Base-by-base conservation (phyloP, 2,797 vertebrate genomes). In the Falco naumanni region DNA sequence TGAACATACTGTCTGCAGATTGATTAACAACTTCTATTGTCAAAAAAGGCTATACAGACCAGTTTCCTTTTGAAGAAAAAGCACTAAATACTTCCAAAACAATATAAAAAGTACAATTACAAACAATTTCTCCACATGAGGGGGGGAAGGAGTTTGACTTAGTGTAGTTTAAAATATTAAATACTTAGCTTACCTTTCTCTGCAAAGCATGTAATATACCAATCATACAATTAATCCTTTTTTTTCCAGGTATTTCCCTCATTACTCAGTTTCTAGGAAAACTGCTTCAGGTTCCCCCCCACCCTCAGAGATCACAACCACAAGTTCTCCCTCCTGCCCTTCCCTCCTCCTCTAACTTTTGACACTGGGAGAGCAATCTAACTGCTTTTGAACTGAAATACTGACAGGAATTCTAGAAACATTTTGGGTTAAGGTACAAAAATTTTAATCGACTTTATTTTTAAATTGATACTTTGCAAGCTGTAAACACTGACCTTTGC, bases 201-300 rank as follows among this genome's bases (percentile, higher is more conserved):
- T 70, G 7, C 39, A 87, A 90, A 79, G 47, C 1, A 2, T 0
- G 0, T 37, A 83, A 57, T 9, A 11, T 0, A 7, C 11, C 15
- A 74, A 45, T 37, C 10, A 34, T 25, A 53, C 20, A 57, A 89
- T 54, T 45, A 53, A 65, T 31, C 26, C 28, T 34, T 47, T 65
- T 81, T 81, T 90, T 84, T 77, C 31, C 31, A 54, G 22, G 15
- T 9, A 83, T 16, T 94, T 79, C 14, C 64, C 17, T 77, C 37
- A 66, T 68, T 43, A 68, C 8, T 50, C 47, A 28, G 16, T 77
- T 66, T 61, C 28, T 64, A 70, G 16, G 22, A 72, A 95, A 93
- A 50, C 9, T 57, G 29, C 26, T 75, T 83, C 9, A 15, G 12
- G 33, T 66, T 37, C 21, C 1, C 2, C 1, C 6, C 12, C 29